Evolutionary conservation across 2,888 invertebrate species (phyloP), one percentile per base, ranked within the genome.

Genomic region (Tuberolachnus salignus): DNA sequence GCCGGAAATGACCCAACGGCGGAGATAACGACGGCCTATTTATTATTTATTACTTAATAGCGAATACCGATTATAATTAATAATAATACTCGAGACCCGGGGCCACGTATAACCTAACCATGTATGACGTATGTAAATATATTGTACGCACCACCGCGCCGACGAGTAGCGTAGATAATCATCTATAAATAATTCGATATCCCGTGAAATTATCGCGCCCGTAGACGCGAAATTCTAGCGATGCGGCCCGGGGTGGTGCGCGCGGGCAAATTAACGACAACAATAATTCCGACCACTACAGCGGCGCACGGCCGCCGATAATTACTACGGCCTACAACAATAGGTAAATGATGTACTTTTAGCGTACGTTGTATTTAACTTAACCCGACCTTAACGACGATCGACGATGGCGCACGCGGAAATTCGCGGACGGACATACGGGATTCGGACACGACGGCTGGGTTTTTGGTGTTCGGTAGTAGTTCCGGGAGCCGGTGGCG

Each of bases 171-270:
- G 61, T 61, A 1, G 61, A 11, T 11, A 61, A 61, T 61, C 34
- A 61, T 61, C 34, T 61, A 61, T 61, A 61, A 61, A 61, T 61
- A 61, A 34, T 61, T 10, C 10, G 11, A 34, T 61, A 42, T 61
- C 10, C 46, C 34, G 34, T 42, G 3, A n/a, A 26, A 61, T 11
- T 61, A n/a, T 61, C 26, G 11, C n/a, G 11, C 11, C 3, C n/a
- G 61, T 44, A 13, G 13, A 11, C 11, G 44, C 44, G 8, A 34
- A 63, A 16, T 26, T 26, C 59, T n/a, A n/a, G n/a, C n/a, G n/a
- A n/a, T n/a, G n/a, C n/a, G n/a, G n/a, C n/a, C n/a, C n/a, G n/a
- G n/a, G 23, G 59, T 59, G 26, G 59, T 8, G 59, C 16, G 14
- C 6, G 23, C 6, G 23, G 1, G 6, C 3, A 34, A 57, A 59